A percentile compares a stretch with the other conserved stretches of the same genome.
Evolutionary conservation across 2,797 vertebrate genomes (phyloP).

Genomic region (Mormyrus proboscirostris): DNA sequence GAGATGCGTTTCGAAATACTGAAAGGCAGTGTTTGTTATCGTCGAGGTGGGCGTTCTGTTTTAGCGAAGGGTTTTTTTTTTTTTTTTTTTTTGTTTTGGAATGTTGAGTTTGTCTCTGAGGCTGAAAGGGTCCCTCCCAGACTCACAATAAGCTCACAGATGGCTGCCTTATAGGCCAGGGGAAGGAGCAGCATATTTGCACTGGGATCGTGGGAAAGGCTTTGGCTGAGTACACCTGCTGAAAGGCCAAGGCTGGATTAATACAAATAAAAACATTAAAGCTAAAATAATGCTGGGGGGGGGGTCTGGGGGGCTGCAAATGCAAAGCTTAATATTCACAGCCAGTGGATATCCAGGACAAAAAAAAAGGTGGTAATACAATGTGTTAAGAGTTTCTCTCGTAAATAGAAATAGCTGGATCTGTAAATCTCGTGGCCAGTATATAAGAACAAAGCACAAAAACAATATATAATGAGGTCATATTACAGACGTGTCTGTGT

Average conservation of each 20-base stretch:
- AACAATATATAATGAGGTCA: background rate
- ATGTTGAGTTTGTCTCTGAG: slow-evolving; percentile 68
- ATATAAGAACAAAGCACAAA: slow-evolving; percentile 1
- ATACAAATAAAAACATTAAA: slow-evolving; percentile 54
- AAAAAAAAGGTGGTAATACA: background rate
- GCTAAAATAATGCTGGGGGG: slow-evolving; percentile 23
- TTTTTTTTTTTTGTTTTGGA: slow-evolving; percentile 53
- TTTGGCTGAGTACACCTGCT: slow-evolving; percentile 72
- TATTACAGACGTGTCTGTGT: background rate
- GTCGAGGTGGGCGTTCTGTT: slow-evolving; percentile 13
- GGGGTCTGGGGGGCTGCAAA: background rate
- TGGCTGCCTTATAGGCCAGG: slow-evolving; percentile 56
- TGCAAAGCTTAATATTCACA: slow-evolving; percentile 6
- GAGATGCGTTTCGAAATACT: background rate
- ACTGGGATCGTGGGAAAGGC: slow-evolving; percentile 73
- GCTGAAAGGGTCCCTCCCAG: slow-evolving; percentile 64
- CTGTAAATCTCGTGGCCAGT: background rate
- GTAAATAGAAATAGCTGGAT: background rate
- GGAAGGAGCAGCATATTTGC: slow-evolving; percentile 62
- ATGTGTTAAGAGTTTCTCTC: background rate
- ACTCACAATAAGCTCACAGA: slow-evolving; percentile 69
- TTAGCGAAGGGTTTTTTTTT: background rate
- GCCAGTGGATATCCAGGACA: background rate
- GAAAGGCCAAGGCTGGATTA: slow-evolving; percentile 61
- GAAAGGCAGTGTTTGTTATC: slow-evolving; percentile 12